phyloP scores from a whole-genome alignment of 2,113 vertebrate species.

The Rhea pennata region DNA sequence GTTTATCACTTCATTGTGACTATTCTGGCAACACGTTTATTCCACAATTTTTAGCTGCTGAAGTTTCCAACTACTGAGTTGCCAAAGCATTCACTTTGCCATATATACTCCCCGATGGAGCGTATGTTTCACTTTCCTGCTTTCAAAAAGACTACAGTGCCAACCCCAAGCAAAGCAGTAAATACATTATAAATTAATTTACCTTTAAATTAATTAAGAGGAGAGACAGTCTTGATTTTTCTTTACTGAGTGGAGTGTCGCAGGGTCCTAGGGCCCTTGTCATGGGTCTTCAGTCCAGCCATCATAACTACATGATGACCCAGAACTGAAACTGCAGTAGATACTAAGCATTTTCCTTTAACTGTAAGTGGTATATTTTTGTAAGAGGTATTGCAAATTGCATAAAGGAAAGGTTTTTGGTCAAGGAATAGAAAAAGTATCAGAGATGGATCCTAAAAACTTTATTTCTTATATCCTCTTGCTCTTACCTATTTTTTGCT shows the following conservation, averaged over 20 bases:
- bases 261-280: background rate
- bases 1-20: background rate
- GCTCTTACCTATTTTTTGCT: background rate
- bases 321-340: background rate
- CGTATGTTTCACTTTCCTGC: background rate
- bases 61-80: background rate
- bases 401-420: background rate
- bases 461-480: background rate
- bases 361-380: background rate
- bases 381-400: background rate
- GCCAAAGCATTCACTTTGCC: background rate
- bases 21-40: background rate
- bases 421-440: background rate
- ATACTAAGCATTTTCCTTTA: background rate
- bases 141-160: background rate
- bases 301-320: background rate
- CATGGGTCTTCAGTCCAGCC: background rate
- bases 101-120: background rate
- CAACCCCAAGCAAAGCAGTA: background rate
- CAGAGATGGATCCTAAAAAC: background rate
- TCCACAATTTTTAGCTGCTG: background rate
- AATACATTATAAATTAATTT: background rate
- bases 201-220: background rate
- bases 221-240: background rate
- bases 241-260: background rate